Percentiles rank a stretch among this genome's conserved stretches.
Conservation (phyloP, 2,113 vertebrate genomes). For the Meles meles region DNA sequence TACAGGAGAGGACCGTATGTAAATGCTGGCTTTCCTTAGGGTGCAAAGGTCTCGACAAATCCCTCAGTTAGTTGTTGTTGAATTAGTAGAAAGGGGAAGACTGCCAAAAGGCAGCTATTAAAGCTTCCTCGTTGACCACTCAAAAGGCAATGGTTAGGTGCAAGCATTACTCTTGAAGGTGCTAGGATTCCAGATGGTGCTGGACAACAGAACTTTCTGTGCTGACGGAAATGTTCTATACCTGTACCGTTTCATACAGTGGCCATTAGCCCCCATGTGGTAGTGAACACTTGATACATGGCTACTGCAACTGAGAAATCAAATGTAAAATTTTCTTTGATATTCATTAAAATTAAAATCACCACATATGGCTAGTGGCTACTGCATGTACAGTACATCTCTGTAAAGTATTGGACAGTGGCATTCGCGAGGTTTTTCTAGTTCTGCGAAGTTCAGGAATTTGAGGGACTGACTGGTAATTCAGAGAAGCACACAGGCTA, state of each 20-base stretch:
- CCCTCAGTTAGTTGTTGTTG: not conserved
- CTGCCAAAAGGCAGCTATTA: not conserved
- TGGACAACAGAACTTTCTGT: not conserved
- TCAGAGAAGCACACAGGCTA: not conserved
- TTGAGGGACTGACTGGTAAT: not conserved
- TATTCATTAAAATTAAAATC: not conserved
- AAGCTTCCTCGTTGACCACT: not conserved
- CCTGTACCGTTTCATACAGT: not conserved
- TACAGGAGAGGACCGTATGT: not conserved
- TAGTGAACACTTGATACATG: not conserved
- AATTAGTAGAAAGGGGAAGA: not conserved
- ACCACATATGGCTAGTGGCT: not conserved
- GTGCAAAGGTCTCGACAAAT: not conserved
- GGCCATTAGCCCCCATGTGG: not conserved
- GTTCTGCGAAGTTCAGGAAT: not conserved
- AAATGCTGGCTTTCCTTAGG: not conserved
- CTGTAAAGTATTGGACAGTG: not conserved
- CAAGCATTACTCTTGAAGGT: not conserved
- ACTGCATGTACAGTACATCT: not conserved
- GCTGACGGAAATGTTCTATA: not conserved
- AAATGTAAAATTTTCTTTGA: constrained; percentile 13
- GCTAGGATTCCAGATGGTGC: not conserved
- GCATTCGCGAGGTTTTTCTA: not conserved
- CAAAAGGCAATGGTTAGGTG: not conserved
- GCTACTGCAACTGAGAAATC: not conserved